Evolutionary conservation across 1,140 invertebrate genomes (phyloP), one percentile per base, ranked within the genome.

Genomic region (Aphaenogaster ashmeadi): DNA sequence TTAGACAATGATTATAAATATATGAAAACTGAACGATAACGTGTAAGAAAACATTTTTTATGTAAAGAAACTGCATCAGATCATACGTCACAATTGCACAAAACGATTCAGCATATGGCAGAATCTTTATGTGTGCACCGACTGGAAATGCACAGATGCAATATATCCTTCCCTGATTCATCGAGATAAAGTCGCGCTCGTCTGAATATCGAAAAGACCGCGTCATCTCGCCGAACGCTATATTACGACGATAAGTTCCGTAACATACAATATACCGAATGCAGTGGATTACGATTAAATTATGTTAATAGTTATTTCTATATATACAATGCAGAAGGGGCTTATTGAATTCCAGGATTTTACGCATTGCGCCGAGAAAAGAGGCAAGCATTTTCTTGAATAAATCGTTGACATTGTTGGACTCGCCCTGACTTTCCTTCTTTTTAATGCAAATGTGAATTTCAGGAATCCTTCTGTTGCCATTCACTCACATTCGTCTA

Each of bases 51-150:
- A 58, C 5, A 47, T 21, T 50, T 50, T 50, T 27, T 27, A 9
- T 36, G 33, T 8, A 69, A 54, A 21, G 13, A 52, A 21, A 80
- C 9, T 67, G n/a, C 62, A 54, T 67, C 18, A 13, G 13, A 11
- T 47, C 8, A 74, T 75, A 50, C 54, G 41, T 84, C 69, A 50
- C 54, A 74, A 54, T 60, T 60, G 36, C n/a, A 36, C 38, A 33
- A 71, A 71, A 81, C 79, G 38, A 84, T 62, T 84, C 54, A 62
- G 69, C 80, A 62, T 84, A 58, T 74, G 80, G 52, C 13, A 44
- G 67, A 72, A 72, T 60, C 67, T 74, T 47, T 69, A 27, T 74
- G 44, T 56, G 8, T 27, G 47, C 66, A 18, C 13, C 41, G 41
- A 74, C 18, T 60, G 18, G 54, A 60, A 83, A 44, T 27, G 67